Base-by-base conservation (phyloP, 1,140 invertebrate genomes). In the Brachionus angularis region DNA sequence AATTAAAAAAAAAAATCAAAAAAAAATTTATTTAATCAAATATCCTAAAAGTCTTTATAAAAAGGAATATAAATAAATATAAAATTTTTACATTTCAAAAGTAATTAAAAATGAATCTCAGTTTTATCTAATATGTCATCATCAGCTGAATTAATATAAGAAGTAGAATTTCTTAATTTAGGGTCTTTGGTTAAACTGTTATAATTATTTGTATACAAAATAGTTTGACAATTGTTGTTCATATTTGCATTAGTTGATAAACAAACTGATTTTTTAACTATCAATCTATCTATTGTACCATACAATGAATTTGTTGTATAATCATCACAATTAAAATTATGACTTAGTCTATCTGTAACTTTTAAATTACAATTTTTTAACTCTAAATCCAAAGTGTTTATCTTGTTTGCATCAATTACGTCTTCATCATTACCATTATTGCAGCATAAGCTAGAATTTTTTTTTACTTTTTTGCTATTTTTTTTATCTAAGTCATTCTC, bases 121-220 rank as follows among this genome's bases (percentile, higher is more conserved):
- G 8, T 58, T 39, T 47, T 67, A 21, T 47, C 23, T 46, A 47
- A 39, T 34, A 18, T 23, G 16, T 14, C 44, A 67, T 31, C 10
- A 21, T 67, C 39, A 58, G 36, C 39, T 3, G 33, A 23, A 39
- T 58, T 58, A 12, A 67, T 2, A 36, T 47, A 67, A 50, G 16
- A 34, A 14, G 62, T 8, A 7, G 42, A 25, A 7, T 1, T n/a
- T 16, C 62, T 27, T 14, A 67, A 33, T 14, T 50, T 46, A 1
- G 62, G 62, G 36, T 67, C 62, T 18, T 67, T 67, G 10, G 62
- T 67, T 23, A 67, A 33, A 46, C 62, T 67, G 14, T 67, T 67
- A 36, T 67, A 67, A 23, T 67, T 67, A 31, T 67, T 67, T n/a
- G 62, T 67, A 50, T 67, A 67, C 62, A 67, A 25, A n/a, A 67